Evolutionary conservation across 1,140 invertebrate species (phyloP).

Genomic region (Ceratitis capitata): DNA sequence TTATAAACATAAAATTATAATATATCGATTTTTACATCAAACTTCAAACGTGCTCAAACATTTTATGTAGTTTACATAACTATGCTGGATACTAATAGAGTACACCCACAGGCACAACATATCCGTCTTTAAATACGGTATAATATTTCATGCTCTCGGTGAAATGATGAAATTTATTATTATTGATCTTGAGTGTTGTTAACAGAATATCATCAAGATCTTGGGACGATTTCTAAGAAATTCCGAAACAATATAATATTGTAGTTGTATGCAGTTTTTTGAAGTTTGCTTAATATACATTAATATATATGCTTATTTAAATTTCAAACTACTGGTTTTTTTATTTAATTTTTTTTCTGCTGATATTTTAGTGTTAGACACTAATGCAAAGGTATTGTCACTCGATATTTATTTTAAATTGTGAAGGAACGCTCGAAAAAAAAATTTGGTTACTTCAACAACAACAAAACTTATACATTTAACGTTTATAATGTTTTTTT

Average conservation of each 20-base stretch:
- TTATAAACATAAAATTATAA: background rate
- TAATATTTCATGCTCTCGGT: background rate
- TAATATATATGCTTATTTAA: background rate
- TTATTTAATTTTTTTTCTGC: no score
- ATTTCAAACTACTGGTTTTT: background rate
- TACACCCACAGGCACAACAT: background rate
- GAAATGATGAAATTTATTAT: background rate
- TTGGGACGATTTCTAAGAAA: constrained; percentile 14
- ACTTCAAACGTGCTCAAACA: constrained; percentile 6
- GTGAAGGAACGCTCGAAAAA: no score
- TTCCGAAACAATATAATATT: background rate
- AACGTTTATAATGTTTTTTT: no score
- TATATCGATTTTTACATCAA: constrained; percentile 10
- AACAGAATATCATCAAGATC: background rate
- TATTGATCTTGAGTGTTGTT: background rate
- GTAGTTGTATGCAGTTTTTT: background rate
- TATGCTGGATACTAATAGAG: background rate
- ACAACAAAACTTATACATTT: no score
- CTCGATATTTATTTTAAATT: no score
- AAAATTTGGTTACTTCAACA: no score
- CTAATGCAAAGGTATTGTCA: no score
- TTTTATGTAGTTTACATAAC: background rate
- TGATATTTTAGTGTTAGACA: no score
- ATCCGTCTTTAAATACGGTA: constrained; percentile 13
- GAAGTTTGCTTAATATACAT: background rate